Evolutionary conservation across 2,888 invertebrate species (phyloP).

Genomic region (Coelogynopora nodosa): DNA sequence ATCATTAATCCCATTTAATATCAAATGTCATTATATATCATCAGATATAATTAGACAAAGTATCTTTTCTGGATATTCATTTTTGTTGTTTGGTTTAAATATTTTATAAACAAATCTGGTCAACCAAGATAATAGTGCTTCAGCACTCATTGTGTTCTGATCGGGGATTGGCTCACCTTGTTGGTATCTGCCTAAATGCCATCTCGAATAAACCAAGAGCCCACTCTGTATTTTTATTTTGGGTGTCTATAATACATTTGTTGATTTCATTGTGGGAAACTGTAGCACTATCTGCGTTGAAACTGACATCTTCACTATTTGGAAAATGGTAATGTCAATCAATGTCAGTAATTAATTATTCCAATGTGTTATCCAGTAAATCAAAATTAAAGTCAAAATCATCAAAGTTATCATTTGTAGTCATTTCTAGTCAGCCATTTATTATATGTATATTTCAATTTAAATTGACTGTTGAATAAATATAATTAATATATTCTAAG

Average conservation of each 20-base stretch:
- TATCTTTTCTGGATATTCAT: background rate
- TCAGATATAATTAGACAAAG: background rate
- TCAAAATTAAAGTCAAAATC: background rate
- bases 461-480: background rate
- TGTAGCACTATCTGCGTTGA: background rate
- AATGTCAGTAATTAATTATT: background rate
- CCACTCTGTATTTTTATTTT: background rate
- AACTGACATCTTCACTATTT: background rate
- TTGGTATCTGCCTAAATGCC: background rate
- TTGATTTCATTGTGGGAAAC: background rate
- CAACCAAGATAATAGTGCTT: background rate
- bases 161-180: background rate
- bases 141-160: background rate
- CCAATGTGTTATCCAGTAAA: background rate
- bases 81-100: background rate
- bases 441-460: background rate
- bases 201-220: background rate
- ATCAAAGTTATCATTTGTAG: background rate
- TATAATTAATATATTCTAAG: background rate
- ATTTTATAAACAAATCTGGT: background rate
- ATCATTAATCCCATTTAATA: conserved; percentile 7
- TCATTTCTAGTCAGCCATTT: background rate
- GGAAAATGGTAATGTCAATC: background rate
- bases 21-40: background rate
- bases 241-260: background rate